A percentile compares a stretch with the other conserved stretches of the same genome.
Conservation (phyloP, 2,888 invertebrate genomes). For the Andrena haemorrhoa region DNA sequence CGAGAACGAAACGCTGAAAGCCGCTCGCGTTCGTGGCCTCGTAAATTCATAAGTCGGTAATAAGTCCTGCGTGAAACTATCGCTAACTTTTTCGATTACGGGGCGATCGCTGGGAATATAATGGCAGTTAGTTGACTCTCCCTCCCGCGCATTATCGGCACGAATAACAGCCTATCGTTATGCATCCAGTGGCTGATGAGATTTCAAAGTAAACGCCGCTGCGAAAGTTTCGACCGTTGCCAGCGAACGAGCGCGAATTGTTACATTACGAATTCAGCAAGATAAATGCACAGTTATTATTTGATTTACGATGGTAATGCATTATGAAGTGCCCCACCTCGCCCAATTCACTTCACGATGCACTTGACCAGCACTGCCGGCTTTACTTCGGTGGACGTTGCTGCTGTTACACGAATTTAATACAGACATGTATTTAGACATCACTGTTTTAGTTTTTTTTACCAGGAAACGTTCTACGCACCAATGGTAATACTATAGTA, state of each 20-base stretch:
- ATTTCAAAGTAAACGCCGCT: not conserved
- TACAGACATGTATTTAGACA: too few relatives aligned
- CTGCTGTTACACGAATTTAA: too few relatives aligned
- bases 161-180: not conserved
- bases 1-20: not conserved
- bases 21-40: slow-evolving; percentile 15
- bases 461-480: too few relatives aligned
- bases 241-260: not conserved
- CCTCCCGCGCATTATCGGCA: not conserved
- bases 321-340: not conserved
- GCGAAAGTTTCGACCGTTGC: not conserved
- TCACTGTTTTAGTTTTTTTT: too few relatives aligned
- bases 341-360: not conserved
- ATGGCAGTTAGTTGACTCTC: not conserved
- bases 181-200: not conserved
- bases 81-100: slow-evolving; percentile 26
- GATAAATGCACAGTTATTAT: slow-evolving; percentile 3
- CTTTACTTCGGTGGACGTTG: not conserved
- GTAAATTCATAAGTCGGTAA: slow-evolving; percentile 19
- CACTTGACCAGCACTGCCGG: not conserved
- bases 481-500: too few relatives aligned
- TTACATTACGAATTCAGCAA: not conserved
- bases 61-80: not conserved
- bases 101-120: not conserved
- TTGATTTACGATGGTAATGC: not conserved